Base-by-base conservation (phyloP, 2,888 invertebrate genomes). In the Temnothorax unifasciatus region DNA sequence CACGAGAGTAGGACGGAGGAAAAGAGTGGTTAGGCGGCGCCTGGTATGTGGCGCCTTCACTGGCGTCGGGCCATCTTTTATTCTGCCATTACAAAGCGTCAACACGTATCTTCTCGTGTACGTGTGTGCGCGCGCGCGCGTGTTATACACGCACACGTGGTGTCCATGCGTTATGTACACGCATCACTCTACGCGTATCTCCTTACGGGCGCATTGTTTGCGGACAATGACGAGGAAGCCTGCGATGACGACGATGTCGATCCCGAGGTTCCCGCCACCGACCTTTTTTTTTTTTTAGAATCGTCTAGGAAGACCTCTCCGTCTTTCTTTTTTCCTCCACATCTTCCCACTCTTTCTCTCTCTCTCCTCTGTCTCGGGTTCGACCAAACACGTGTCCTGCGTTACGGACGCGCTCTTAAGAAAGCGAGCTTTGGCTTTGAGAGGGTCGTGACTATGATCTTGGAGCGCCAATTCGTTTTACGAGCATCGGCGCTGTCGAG, bases 11-110 rank as follows among this genome's bases (percentile, higher is more conserved):
- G 82, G 88, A 87, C 66, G 41, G 88, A 85, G 75, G 85, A 73
- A 83, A 59, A 79, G 61, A 84, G 90, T 89, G 92, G 89, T 92
- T 92, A 92, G 93, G 93, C 93, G 93, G 94, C 93, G 93, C 93
- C 93, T 93, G 93, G 93, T 93, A 93, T 93, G 93, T 93, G 93
- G 93, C 93, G 93, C 93, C 93, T 93, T 93, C 93, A 93, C 93
- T 93, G 93, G 93, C 93, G 93, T 93, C 93, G 93, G 89, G 93
- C 92, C 93, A 93, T 93, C 93, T 92, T 93, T 93, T 93, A 93
- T 92, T 92, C 91, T 92, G 89, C 93, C 92, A 93, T 93, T 93
- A 92, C 92, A 90, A 92, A 93, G 92, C 92, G 92, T 93, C 93
- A 92, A 93, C 93, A 93, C 92, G 92, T 92, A 91, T 92, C 89